A percentile compares a stretch with the other conserved stretches of the same genome.
Conservation (phyloP, 2,888 invertebrate species). For the Itoplectis maculator region DNA sequence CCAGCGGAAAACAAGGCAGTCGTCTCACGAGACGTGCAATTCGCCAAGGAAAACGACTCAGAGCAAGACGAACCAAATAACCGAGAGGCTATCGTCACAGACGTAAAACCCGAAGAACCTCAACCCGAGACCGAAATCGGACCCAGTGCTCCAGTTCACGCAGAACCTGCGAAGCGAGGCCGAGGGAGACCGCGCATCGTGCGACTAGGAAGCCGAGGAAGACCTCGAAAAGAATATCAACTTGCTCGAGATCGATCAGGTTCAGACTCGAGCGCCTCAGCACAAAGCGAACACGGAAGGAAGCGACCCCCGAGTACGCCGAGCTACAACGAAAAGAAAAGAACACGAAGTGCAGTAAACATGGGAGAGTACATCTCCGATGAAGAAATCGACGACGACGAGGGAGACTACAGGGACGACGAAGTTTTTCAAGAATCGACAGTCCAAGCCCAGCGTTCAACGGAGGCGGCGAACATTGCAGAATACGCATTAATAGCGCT, state of each 20-base stretch:
- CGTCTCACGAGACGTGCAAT: slow-evolving; percentile 59
- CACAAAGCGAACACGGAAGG: background rate
- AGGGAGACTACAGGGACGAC: too few relatives aligned
- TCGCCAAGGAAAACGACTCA: background rate
- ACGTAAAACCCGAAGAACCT: too few relatives aligned
- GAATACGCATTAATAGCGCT: slow-evolving; percentile 36
- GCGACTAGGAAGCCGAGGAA: background rate
- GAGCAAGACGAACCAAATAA: background rate
- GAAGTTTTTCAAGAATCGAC: too few relatives aligned
- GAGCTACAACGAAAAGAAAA: too few relatives aligned
- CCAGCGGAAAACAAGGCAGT: slow-evolving; percentile 51
- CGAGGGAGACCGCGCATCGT: slow-evolving; percentile 51
- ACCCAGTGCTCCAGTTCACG: background rate
- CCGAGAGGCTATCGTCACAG: too few relatives aligned
- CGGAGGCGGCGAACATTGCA: slow-evolving; percentile 13
- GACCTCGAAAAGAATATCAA: too few relatives aligned
- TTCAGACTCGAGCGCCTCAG: too few relatives aligned
- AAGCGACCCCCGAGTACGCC: background rate
- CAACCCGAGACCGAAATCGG: background rate
- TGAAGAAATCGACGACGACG: too few relatives aligned
- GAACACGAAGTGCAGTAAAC: too few relatives aligned
- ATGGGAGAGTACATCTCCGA: too few relatives aligned
- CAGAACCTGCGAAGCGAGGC: slow-evolving; percentile 13
- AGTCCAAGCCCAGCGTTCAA: too few relatives aligned
- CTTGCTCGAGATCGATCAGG: too few relatives aligned